These are phyloP conservation scores for Stomatorhinus walkeri DNA, from an alignment of 2,797 vertebrate genomes.

Conservation along the genomic window DNA sequence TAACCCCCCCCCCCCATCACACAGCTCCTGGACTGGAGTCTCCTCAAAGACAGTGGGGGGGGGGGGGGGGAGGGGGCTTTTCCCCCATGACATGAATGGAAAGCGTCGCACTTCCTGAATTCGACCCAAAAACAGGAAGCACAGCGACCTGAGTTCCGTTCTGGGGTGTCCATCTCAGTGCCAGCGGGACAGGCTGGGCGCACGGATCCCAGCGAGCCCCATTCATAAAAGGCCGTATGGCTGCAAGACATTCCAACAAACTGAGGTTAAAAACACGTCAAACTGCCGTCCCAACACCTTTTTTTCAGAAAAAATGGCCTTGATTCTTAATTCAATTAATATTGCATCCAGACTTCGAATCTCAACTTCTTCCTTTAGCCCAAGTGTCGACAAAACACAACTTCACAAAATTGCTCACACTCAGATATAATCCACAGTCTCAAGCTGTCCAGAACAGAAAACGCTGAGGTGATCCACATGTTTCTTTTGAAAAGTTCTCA, in stretches of 20 bases:
- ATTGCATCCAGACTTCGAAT: background rate
- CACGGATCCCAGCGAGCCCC: background rate
- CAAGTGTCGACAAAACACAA: background rate
- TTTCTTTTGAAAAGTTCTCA: background rate
- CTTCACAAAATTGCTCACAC: background rate
- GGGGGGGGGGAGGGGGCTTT: background rate
- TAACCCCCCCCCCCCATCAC: slow-evolving; percentile 14
- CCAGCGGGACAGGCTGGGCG: background rate
- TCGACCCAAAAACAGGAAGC: slow-evolving; percentile 30
- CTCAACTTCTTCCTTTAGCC: background rate
- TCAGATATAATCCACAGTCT: background rate
- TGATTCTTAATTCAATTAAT: background rate
- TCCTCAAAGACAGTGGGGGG: slow-evolving; percentile 16
- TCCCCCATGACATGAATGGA: slow-evolving; percentile 7
- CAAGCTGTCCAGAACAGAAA: background rate
- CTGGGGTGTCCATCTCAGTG: background rate
- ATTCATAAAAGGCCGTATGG: background rate
- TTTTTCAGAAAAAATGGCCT: background rate
- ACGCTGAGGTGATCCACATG: no score
- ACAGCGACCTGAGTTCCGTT: background rate
- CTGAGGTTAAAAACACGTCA: background rate
- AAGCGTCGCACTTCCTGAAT: slow-evolving; percentile 12
- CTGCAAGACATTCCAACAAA: background rate
- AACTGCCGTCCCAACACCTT: background rate
- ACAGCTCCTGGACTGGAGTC: slow-evolving; percentile 29